Evolutionary conservation across 2,113 vertebrate species (phyloP), one percentile per base, ranked within the genome.

Genomic region (Ictalurus furcatus): DNA sequence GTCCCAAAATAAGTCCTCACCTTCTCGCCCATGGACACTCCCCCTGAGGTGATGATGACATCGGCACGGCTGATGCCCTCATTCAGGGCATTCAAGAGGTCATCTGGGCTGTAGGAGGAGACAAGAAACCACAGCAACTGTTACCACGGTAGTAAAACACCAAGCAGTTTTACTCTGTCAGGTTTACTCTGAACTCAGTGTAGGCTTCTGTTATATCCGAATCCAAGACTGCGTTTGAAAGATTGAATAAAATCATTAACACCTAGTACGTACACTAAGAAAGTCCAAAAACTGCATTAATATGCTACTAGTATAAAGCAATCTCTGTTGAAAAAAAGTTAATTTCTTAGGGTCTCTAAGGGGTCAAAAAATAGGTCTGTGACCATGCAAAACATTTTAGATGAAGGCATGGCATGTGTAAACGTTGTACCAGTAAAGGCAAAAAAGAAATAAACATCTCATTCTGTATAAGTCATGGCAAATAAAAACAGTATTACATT

Each of bases 11-110:
- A 78, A 4, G 78, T 56, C 52, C 37, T 63, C 96, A 99, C 98
- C 97, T 99, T 99, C 95, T 99, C 98, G 73, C 98, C 98, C 98
- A 99, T 99, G 91, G 98, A 99, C 91, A 99, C 98, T 74, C 98
- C 98, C 94, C 98, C 98, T 96, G 98, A 99, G 93, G 98, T 99
- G 96, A 99, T 99, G 96, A 99, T 99, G 96, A 99, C 97, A 95
- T 99, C 98, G 93, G 98, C 98, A 93, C 98, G 98, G 94, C 97
- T 99, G 95, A 99, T 99, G 93, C 98, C 98, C 94, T 99, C 98
- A 94, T 99, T 99, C 96, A 99, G 96, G 95, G 98, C 98, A 93
- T 99, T 99, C 95, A 99, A 96, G 96, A 99, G 97, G 95, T 99
- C 98, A 96, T 99, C 98, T 92, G 98, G 98, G 96, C 98, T 99